Evolutionary conservation across 35 echinoderm and acorn worm species (phyloP).

Genomic region (Stichopus chloronotus): DNA sequence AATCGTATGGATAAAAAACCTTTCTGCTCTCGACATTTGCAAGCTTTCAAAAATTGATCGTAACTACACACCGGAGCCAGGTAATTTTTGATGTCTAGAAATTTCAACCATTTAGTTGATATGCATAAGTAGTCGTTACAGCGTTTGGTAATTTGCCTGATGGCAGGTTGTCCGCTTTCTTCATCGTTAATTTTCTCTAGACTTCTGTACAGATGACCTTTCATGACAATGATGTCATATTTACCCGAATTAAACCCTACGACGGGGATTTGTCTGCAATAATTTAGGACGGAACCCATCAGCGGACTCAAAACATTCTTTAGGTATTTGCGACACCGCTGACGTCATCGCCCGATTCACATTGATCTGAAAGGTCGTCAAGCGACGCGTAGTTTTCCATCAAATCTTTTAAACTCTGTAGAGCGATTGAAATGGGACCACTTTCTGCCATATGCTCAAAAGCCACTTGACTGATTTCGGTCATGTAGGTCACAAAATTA

Average conservation of each 20-base stretch:
- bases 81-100: conserved; percentile 65
- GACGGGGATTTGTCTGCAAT: too few relatives aligned
- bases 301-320: too few relatives aligned
- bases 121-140: conserved; percentile 10
- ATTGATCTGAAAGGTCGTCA: background rate
- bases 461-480: too few relatives aligned
- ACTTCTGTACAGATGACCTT: conserved; percentile 8
- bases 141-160: conserved; percentile 40
- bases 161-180: background rate
- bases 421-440: too few relatives aligned
- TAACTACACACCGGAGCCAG: conserved; percentile 59
- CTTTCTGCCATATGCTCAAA: too few relatives aligned
- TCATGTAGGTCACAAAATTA: background rate
- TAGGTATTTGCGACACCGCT: too few relatives aligned
- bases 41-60: conserved; percentile 34
- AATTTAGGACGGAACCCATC: too few relatives aligned
- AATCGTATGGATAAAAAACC: conserved; percentile 77
- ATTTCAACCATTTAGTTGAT: conserved; percentile 52
- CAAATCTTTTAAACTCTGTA: too few relatives aligned
- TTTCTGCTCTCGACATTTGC: conserved; percentile 45
- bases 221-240: too few relatives aligned
- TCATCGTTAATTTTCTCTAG: background rate
- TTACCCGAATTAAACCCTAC: too few relatives aligned
- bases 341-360: too few relatives aligned
- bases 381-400: background rate